phyloP scores from a whole-genome alignment of 1,140 invertebrate species.

The Uloborus diversus region DNA sequence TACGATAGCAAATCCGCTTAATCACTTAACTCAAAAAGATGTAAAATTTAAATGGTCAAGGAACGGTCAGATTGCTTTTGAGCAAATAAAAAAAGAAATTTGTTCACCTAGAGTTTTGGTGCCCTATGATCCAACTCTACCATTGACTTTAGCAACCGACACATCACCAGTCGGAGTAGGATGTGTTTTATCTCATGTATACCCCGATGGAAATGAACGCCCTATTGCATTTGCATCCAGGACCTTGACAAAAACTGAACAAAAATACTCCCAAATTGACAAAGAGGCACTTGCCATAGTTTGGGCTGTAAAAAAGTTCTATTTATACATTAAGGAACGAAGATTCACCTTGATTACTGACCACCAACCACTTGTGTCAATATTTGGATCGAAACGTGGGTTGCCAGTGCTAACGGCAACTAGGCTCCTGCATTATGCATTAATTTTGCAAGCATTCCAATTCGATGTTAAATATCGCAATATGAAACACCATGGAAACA shows the following conservation, averaged over 20 bases:
- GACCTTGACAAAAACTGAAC: constrained; percentile 64
- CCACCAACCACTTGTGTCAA: neutral
- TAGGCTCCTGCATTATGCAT: constrained; percentile 9
- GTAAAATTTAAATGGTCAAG: constrained; percentile 4
- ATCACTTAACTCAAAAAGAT: neutral
- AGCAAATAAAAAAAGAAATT: constrained; percentile 9
- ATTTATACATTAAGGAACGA: neutral
- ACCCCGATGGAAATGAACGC: constrained; percentile 63
- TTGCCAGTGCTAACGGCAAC: neutral
- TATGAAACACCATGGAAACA: neutral
- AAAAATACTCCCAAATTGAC: constrained; percentile 68
- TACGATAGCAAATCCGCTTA: neutral
- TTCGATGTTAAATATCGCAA: neutral
- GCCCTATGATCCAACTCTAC: neutral
- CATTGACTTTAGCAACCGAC: constrained; percentile 60
- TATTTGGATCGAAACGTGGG: neutral
- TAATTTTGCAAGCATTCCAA: neutral
- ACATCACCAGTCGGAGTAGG: constrained; percentile 64
- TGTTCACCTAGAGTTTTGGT: neutral
- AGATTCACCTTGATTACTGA: neutral
- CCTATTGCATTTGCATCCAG: constrained; percentile 67
- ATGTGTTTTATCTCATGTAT: constrained; percentile 66
- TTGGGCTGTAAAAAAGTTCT: constrained; percentile 6
- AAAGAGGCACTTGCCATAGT: constrained; percentile 2
- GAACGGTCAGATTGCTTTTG: neutral